Evolutionary conservation across 2,888 invertebrate genomes (phyloP).

Genomic region (Cataglyphis altisquamis): DNA sequence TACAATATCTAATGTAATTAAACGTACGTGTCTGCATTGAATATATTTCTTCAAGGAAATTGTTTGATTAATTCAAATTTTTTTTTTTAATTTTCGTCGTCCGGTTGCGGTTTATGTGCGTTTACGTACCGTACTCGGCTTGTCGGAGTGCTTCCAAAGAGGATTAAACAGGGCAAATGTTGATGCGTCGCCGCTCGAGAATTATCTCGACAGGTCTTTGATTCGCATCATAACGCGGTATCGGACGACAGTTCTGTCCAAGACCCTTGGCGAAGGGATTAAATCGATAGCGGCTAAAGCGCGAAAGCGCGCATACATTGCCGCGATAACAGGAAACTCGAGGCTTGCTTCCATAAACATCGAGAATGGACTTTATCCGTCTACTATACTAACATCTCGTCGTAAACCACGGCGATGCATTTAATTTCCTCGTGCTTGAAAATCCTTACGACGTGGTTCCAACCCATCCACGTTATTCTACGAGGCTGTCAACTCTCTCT

Average conservation of each 20-base stretch:
- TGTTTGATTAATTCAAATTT: not conserved
- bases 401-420: conserved; percentile 63
- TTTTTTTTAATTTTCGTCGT: not conserved
- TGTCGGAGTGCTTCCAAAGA: not conserved
- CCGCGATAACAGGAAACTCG: conserved; percentile 56
- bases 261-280: conserved; percentile 49
- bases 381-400: not conserved
- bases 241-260: conserved; percentile 38
- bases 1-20: not conserved
- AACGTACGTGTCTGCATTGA: not conserved
- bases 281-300: conserved; percentile 45
- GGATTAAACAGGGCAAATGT: conserved; percentile 28
- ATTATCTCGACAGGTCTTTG: conserved; percentile 32
- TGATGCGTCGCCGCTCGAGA: conserved; percentile 1
- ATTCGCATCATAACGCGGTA: conserved; percentile 19
- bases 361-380: conserved; percentile 25
- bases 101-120: not conserved
- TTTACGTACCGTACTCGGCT: not conserved
- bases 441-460: conserved; percentile 55
- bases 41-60: not conserved
- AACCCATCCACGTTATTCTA: conserved; percentile 32
- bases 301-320: conserved; percentile 59
- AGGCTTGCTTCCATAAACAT: conserved; percentile 37
- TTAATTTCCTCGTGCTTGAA: conserved; percentile 68
- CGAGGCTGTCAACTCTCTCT: conserved; percentile 6